Evolutionary conservation across 2,797 vertebrate species (phyloP), one percentile per base, ranked within the genome.

Genomic region (Salarias fasciatus): DNA sequence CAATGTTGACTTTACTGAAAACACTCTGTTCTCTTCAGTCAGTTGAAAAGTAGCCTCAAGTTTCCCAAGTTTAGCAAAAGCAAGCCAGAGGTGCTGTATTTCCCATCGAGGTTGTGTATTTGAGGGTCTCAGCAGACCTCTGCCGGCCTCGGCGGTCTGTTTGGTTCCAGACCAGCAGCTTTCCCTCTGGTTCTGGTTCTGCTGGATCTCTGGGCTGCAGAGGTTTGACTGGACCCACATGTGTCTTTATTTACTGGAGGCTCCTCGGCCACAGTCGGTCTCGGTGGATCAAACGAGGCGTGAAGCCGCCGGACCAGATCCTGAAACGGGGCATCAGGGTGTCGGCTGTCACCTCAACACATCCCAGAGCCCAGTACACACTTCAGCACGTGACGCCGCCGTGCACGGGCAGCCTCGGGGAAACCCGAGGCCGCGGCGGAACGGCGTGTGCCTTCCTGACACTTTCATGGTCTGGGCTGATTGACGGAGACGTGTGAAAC

Each of bases 401-500:
- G n/a, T n/a, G n/a, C n/a, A n/a, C n/a, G n/a, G n/a, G n/a, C n/a
- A n/a, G n/a, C n/a, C n/a, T n/a, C n/a, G n/a, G n/a, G n/a, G n/a
- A n/a, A n/a, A n/a, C n/a, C n/a, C n/a, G 51, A 49, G 50, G 41
- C 40, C 24, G 10, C 41, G 48, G 49, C 38, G 46, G 50, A 55
- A 29, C 1, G 51, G 30, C 67, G 53, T 29, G 55, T 63, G 70
- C 57, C 55, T 69, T 41, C 37, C 36, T 68, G 82, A 78, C 64
- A 74, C 49, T 61, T 80, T 80, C 47, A 74, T 63, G 43, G 11
- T 58, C 10, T 0, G 4, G 14, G 10, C 33, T 59, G 68, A 82
- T 75, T 40, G 29, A 75, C 29, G 24, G 57, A 43, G 51, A 18
- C 18, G 8, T 11, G 42, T 31, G 67, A 76, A 60, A n/a, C n/a